These are phyloP conservation scores for Botia kubotai DNA, from an alignment of 2,797 vertebrate species.

Conservation along the genomic window DNA sequence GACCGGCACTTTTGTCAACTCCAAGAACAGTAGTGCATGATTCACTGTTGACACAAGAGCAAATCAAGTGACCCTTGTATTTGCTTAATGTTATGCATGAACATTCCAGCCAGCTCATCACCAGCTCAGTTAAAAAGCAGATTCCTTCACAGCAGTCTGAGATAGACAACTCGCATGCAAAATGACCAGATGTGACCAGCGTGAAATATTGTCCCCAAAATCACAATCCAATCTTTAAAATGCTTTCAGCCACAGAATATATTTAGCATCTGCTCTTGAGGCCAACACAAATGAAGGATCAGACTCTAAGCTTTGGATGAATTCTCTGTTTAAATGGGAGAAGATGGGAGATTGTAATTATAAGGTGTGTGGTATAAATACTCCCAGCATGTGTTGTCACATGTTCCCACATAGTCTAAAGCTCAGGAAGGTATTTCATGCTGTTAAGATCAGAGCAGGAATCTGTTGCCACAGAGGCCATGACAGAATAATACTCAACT, in stretches of 20 bases:
- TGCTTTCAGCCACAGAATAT: slow-evolving; percentile 22
- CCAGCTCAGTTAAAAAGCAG: not conserved
- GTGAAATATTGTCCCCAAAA: not conserved
- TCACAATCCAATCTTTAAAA: not conserved
- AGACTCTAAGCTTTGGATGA: slow-evolving; percentile 42
- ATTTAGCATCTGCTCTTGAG: slow-evolving; percentile 5
- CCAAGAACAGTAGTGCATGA: no score
- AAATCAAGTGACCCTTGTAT: no score
- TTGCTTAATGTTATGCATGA: no score
- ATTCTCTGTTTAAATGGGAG: slow-evolving; percentile 45
- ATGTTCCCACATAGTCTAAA: slow-evolving; percentile 44
- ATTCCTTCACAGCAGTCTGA: not conserved
- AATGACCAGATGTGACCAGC: not conserved
- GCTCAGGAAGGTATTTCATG: slow-evolving; percentile 34
- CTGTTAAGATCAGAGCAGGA: slow-evolving; percentile 55
- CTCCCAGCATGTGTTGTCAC: slow-evolving; percentile 57
- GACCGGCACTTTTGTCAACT: no score
- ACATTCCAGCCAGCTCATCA: no score
- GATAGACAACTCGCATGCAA: not conserved
- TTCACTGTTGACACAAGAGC: no score
- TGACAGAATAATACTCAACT: slow-evolving; percentile 63
- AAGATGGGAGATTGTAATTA: slow-evolving; percentile 59
- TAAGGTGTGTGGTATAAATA: slow-evolving; percentile 64
- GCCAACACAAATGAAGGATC: slow-evolving; percentile 41
- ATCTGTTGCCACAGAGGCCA: slow-evolving; percentile 46